Conservation (phyloP, 1,140 invertebrate genomes). For the Chelonus insularis region DNA sequence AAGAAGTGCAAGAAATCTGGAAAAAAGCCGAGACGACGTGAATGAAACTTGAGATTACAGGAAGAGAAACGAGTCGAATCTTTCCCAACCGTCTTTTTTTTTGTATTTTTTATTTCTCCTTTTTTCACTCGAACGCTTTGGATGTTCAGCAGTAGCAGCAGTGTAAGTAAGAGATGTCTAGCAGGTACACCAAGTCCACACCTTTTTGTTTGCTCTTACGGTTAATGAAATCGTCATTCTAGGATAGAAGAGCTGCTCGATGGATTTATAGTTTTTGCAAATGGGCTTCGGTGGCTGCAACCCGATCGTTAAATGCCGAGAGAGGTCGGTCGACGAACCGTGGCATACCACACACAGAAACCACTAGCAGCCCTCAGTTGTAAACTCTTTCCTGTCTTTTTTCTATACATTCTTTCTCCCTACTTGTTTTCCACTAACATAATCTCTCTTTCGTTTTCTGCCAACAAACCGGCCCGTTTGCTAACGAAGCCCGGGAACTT, state of each 20-base stretch:
- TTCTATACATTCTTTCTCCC: neutral
- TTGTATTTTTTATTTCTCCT: neutral
- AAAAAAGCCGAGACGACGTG: slow-evolving; percentile 28
- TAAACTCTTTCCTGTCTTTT: neutral
- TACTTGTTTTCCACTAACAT: neutral
- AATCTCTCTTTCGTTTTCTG: neutral
- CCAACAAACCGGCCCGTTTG: neutral
- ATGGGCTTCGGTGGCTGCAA: slow-evolving; percentile 10
- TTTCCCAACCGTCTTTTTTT: neutral
- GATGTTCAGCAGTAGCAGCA: neutral
- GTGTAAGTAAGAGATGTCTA: too few species aligned
- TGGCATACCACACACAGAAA: slow-evolving; percentile 10
- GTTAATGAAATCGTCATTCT: slow-evolving; percentile 25
- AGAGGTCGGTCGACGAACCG: slow-evolving; percentile 18
- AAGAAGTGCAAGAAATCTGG: slow-evolving; percentile 1
- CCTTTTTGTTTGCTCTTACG: neutral
- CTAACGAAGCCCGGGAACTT: neutral
- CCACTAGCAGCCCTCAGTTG: slow-evolving; percentile 3
- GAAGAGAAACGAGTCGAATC: slow-evolving; percentile 25
- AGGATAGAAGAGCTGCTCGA: neutral
- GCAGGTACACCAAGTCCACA: neutral
- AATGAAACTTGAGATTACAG: slow-evolving; percentile 30
- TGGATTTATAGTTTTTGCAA: slow-evolving; percentile 25
- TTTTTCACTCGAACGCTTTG: neutral
- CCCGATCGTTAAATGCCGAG: slow-evolving; percentile 19